Base-by-base conservation (phyloP, 2,113 vertebrate genomes). In the Urocynchramus pylzowi region DNA sequence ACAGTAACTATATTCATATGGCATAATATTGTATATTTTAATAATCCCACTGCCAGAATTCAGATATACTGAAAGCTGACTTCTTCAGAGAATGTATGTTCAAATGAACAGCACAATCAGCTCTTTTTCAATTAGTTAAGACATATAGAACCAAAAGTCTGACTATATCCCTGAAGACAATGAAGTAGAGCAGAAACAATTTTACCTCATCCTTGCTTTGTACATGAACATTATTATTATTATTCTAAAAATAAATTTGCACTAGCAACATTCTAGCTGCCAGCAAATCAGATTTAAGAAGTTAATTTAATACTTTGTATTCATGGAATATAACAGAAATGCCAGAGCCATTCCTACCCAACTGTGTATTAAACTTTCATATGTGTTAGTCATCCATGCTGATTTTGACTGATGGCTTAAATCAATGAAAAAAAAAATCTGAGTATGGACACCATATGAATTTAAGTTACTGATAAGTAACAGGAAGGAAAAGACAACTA, bases 331-430 rank as follows among this genome's bases (percentile, higher is more conserved):
- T 26, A 84, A 44, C 1, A 87, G 26, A 84, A 75, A 87, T 52
- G 24, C 21, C 73, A 89, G 33, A 92, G 24, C 7, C 31, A 50
- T 52, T 89, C 13, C 41, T 53, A 64, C 6, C 28, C 18, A 74
- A 18, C 19, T 69, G 7, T 33, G 10, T 27, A 35, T 35, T 50
- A 87, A 61, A n/a, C 9, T 80, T 78, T 60, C 42, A 9, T 30
- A 20, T 2, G 1, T 17, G 20, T 49, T 70, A 42, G 30, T 52
- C 27, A 67, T 6, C 18, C 24, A 21, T 2, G 4, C 3, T 0
- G 2, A 67, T 78, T 84, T 74, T 60, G 52, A 89, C 22, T 37
- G 33, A 67, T 33, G 23, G 54, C 56, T 78, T 84, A 54, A 63
- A 92, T 82, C 28, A 71, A 59, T 8, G 26, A 24, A 35, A 39